phyloP scores from a whole-genome alignment of 2,888 invertebrate genomes.

The Dynastes hyllus region DNA sequence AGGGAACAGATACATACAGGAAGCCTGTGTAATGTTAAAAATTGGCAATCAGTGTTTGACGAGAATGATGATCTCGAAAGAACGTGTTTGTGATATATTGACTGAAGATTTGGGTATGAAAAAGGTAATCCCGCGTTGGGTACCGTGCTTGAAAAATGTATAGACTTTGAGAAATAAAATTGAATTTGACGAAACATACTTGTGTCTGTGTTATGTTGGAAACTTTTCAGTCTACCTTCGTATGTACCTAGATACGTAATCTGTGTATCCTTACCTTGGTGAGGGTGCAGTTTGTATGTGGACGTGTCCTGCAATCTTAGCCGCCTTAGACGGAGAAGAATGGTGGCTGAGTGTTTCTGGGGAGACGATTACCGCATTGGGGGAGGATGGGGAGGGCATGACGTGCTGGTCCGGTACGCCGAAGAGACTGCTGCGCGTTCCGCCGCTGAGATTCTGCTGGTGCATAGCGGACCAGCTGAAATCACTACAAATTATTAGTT shows the following conservation, averaged over 20 bases:
- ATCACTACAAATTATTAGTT: conserved; percentile 53
- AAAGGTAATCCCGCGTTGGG: no score
- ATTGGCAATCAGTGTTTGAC: no score
- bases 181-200: no score
- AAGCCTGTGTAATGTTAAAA: no score
- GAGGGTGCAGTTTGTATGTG: conserved; percentile 75
- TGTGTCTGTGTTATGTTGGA: no score
- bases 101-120: no score
- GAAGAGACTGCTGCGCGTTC: conserved; percentile 74
- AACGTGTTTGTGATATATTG: no score
- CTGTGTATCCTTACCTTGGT: conserved; percentile 68
- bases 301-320: conserved; percentile 70
- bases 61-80: no score
- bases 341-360: conserved; percentile 84
- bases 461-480: conserved; percentile 77
- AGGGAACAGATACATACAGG: no score
- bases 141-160: no score
- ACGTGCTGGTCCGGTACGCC: conserved; percentile 75
- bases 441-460: conserved; percentile 78
- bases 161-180: no score
- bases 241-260: background rate
- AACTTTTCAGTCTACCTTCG: no score
- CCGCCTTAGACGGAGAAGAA: conserved; percentile 75
- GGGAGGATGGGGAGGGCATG: conserved; percentile 84
- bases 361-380: conserved; percentile 83